A percentile compares a stretch with the other conserved stretches of the same genome.
Conservation (phyloP, 2,888 invertebrate genomes). For the Podabrus alpinus region DNA sequence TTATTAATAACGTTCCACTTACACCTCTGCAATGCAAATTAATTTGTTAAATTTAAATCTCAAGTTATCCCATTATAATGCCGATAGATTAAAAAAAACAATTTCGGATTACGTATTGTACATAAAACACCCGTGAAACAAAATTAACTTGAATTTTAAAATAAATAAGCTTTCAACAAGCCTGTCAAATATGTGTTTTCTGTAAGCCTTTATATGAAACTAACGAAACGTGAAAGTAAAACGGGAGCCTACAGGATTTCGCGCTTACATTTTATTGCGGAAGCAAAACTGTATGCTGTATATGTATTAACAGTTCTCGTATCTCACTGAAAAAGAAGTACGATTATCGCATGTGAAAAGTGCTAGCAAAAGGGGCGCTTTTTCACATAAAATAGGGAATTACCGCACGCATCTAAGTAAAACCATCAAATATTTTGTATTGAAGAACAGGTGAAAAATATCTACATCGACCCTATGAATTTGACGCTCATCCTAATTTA, state of each 20-base stretch:
- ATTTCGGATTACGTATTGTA: neutral
- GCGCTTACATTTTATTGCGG: slow-evolving; percentile 14
- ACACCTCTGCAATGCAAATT: neutral
- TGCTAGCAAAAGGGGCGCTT: neutral
- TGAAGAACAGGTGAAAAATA: neutral
- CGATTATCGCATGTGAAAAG: neutral
- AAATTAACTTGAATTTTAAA: neutral
- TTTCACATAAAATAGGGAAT: neutral
- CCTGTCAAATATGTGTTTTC: slow-evolving; percentile 6
- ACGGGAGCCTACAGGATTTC: slow-evolving; percentile 9
- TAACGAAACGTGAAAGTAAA: slow-evolving; percentile 15
- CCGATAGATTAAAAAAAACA: neutral
- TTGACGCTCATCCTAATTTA: neutral
- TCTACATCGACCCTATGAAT: neutral
- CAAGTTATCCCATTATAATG: neutral
- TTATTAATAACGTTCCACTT: neutral
- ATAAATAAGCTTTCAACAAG: neutral
- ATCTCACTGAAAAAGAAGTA: neutral
- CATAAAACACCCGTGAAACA: neutral
- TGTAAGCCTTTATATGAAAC: neutral
- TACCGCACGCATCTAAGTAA: neutral
- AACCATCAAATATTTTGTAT: neutral
- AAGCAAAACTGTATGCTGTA: neutral
- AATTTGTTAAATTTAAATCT: too few species aligned
- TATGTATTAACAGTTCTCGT: neutral